Evolutionary conservation across 1,140 invertebrate species (phyloP).

Genomic region (Hylaeus volcanicus): DNA sequence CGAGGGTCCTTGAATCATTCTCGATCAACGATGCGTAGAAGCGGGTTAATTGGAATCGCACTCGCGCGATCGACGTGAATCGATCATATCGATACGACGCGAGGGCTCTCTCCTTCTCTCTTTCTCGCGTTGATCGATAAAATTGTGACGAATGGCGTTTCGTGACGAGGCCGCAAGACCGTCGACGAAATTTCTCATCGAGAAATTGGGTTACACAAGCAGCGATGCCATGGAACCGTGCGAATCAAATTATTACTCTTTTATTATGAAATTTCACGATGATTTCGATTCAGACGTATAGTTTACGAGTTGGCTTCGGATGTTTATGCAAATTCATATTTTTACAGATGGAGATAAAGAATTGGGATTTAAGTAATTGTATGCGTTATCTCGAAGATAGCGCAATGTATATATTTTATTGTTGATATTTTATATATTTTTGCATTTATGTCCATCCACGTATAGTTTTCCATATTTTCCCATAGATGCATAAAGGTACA

Average conservation of each 20-base stretch:
- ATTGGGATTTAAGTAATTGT: too few relatives aligned
- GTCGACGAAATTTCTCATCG: conserved; percentile 50
- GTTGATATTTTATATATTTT: too few relatives aligned
- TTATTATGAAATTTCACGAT: too few relatives aligned
- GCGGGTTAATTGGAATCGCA: conserved; percentile 71
- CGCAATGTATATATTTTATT: too few relatives aligned
- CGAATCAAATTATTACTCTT: neutral
- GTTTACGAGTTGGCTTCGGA: too few relatives aligned
- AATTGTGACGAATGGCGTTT: conserved; percentile 68
- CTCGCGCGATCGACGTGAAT: conserved; percentile 54
- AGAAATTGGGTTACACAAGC: conserved; percentile 61
- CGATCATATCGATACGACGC: conserved; percentile 54
- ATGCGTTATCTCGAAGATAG: too few relatives aligned
- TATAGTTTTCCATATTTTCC: too few relatives aligned
- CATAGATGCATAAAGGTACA: too few relatives aligned
- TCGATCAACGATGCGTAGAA: conserved; percentile 70
- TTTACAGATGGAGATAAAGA: too few relatives aligned
- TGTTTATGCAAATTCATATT: too few relatives aligned
- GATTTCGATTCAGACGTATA: too few relatives aligned
- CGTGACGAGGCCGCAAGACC: conserved; percentile 59
- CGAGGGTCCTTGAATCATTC: conserved; percentile 58
- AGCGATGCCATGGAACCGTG: conserved; percentile 36
- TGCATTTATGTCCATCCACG: too few relatives aligned
- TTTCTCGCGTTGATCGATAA: conserved; percentile 55
- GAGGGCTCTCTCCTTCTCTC: conserved; percentile 30